Percentiles rank a stretch among this genome's conserved stretches.
Evolutionary conservation across 2,113 vertebrate species (phyloP).

Genomic region (Bombycilla garrulus): DNA sequence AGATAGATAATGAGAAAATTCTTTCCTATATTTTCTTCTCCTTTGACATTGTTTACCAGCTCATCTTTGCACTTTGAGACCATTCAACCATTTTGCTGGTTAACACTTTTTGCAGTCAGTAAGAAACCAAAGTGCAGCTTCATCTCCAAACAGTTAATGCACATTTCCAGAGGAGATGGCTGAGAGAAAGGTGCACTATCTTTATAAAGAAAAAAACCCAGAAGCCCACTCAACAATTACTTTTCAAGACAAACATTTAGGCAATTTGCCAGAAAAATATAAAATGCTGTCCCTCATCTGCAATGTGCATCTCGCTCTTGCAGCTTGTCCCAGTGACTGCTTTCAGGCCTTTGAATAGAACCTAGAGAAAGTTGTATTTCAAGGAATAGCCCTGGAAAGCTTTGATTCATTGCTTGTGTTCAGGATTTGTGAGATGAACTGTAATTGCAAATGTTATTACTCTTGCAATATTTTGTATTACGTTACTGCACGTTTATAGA

Average conservation of each 20-base stretch:
- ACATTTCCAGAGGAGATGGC: neutral
- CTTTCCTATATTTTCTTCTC: neutral
- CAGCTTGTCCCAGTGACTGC: neutral
- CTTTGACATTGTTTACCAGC: neutral
- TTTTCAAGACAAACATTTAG: conserved; percentile 54
- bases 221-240: conserved; percentile 38
- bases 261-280: conserved; percentile 19
- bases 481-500: conserved; percentile 43
- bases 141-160: neutral
- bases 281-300: conserved; percentile 15
- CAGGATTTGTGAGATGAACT: conserved; percentile 35
- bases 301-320: neutral
- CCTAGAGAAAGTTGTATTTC: neutral
- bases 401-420: conserved; percentile 52
- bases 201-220: neutral
- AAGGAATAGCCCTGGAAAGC: conserved; percentile 9
- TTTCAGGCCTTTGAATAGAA: neutral
- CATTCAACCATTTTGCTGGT: neutral
- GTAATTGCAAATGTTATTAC: conserved; percentile 49
- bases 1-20: neutral
- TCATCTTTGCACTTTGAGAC: neutral
- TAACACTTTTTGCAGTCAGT: neutral
- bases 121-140: neutral
- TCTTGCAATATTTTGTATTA: conserved; percentile 53
- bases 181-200: neutral